phyloP scores from a whole-genome alignment of 64 coral and sea anemone genomes.

The Pachyseris speciosa region DNA sequence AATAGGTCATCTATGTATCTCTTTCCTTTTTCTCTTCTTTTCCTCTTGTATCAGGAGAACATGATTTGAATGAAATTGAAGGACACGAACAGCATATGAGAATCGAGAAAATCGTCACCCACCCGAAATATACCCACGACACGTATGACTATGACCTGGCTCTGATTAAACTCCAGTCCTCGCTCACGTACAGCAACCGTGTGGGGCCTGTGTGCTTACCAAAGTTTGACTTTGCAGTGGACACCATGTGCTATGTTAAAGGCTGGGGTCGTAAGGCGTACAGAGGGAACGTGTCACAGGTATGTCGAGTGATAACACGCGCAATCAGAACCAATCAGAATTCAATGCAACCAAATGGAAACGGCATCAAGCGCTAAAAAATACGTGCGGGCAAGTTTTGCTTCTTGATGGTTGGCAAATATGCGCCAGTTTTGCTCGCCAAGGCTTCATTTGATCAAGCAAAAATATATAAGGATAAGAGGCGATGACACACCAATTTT shows the following conservation, averaged over 20 bases:
- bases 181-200: conserved; percentile 57
- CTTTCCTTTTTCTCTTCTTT: background rate
- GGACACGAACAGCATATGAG: conserved; percentile 53
- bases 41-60: conserved; percentile 43
- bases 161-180: conserved; percentile 74
- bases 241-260: conserved; percentile 65
- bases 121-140: conserved; percentile 48
- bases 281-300: conserved; percentile 43
- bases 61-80: conserved; percentile 65
- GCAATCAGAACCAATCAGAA: too few relatives aligned
- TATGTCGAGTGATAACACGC: too few relatives aligned
- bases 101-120: conserved; percentile 72
- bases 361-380: too few relatives aligned
- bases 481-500: too few relatives aligned
- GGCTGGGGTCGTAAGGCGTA: conserved; percentile 74
- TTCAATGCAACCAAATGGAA: too few relatives aligned
- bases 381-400: too few relatives aligned
- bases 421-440: too few relatives aligned
- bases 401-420: too few relatives aligned
- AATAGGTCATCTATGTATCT: background rate
- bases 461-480: too few relatives aligned
- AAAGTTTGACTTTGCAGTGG: conserved; percentile 47
- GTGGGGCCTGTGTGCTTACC: conserved; percentile 76
- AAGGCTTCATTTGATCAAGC: too few relatives aligned
- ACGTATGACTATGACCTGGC: conserved; percentile 88